Conservation (phyloP, 30 jellyfish, hydroid and myxozoan species). For the Cassiopea xamachana region DNA sequence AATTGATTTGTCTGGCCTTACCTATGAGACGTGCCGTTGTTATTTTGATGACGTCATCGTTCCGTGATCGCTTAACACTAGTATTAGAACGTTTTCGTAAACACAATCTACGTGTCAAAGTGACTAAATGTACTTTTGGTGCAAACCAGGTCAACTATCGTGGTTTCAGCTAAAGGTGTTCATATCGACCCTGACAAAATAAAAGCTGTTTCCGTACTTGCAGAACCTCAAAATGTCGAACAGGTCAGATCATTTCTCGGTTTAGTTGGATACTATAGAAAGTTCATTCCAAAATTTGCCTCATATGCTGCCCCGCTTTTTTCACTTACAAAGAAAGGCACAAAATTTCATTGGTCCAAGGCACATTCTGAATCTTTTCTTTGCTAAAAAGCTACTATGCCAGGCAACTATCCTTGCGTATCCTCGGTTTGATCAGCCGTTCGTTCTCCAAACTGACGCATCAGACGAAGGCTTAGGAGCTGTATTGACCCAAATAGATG, state of each 20-base stretch:
- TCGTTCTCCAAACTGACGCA: conserved; percentile 61
- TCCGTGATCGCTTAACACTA: conserved; percentile 2
- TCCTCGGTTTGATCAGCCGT: conserved; percentile 37
- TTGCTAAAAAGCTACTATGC: conserved; percentile 13
- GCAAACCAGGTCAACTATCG: conserved; percentile 29
- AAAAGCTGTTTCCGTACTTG: background rate
- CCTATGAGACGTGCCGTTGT: conserved; percentile 46
- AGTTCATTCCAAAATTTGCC: conserved; percentile 53
- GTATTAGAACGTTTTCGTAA: conserved; percentile 27
- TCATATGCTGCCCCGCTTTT: conserved; percentile 14
- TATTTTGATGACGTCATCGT: conserved; percentile 70
- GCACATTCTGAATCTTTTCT: conserved; percentile 6
- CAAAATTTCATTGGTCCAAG: background rate
- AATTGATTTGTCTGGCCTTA: conserved; percentile 45
- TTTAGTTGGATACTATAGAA: conserved; percentile 49
- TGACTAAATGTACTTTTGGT: conserved; percentile 47
- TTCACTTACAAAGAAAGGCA: conserved; percentile 15
- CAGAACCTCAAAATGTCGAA: conserved; percentile 29
- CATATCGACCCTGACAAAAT: conserved; percentile 31
- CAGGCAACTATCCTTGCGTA: conserved; percentile 41
- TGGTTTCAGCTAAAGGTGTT: conserved; percentile 36
- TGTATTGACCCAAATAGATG: conserved; percentile 36
- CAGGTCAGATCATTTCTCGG: conserved; percentile 60
- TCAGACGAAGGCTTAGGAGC: conserved; percentile 67
- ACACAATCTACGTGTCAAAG: conserved; percentile 40